Conservation (phyloP, 2,888 invertebrate species). For the Cosmopolites sordidus region DNA sequence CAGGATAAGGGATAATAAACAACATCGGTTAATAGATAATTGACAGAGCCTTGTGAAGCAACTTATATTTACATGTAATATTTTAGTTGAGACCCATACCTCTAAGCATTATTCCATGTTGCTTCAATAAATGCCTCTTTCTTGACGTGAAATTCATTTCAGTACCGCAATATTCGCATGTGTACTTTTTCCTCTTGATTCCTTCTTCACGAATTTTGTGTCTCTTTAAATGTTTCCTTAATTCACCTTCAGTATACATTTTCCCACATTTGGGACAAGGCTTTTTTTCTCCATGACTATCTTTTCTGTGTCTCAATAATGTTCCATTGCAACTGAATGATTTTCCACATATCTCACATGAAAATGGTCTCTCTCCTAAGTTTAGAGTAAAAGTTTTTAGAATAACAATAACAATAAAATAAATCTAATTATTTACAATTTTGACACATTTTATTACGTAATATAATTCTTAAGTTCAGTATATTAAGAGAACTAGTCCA, state of each 20-base stretch:
- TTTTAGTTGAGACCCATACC: conserved; percentile 13
- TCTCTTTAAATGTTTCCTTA: conserved; percentile 24
- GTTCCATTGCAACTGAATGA: conserved; percentile 24
- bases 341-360: conserved; percentile 27
- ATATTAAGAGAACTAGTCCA: too few species aligned
- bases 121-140: conserved; percentile 24
- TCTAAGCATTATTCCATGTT: conserved; percentile 25
- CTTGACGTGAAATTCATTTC: conserved; percentile 26
- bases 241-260: conserved; percentile 24
- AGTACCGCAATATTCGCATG: conserved; percentile 25
- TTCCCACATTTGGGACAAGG: conserved; percentile 26
- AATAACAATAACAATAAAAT: too few species aligned
- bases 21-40: too few species aligned
- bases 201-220: conserved; percentile 25
- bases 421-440: too few species aligned
- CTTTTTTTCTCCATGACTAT: conserved; percentile 26
- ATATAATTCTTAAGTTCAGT: too few species aligned
- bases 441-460: too few species aligned
- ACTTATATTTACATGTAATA: not conserved
- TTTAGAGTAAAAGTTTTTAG: too few species aligned
- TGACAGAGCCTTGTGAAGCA: too few species aligned
- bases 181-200: conserved; percentile 25
- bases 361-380: conserved; percentile 26
- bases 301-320: conserved; percentile 22
- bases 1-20: too few species aligned